These are phyloP conservation scores for Volucella zonaria DNA, from an alignment of 2,888 invertebrate species.

Conservation along the genomic window DNA sequence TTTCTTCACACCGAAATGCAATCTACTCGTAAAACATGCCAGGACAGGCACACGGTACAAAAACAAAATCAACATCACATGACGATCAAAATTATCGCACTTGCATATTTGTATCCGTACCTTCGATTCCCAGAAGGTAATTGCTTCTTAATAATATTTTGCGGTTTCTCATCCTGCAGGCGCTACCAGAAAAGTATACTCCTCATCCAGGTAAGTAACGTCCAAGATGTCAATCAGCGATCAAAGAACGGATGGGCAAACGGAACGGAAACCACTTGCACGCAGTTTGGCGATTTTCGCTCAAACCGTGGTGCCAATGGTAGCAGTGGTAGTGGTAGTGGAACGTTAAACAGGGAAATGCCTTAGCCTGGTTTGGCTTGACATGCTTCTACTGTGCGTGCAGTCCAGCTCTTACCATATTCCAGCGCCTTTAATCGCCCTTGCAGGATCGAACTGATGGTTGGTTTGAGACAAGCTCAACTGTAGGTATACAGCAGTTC, in stretches of 20 bases:
- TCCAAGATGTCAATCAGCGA: slow-evolving; percentile 72
- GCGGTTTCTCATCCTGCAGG: slow-evolving; percentile 66
- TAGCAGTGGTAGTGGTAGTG: background rate
- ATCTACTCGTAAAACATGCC: no score
- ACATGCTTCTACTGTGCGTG: slow-evolving; percentile 50
- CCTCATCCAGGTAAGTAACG: slow-evolving; percentile 55
- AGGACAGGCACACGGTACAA: background rate
- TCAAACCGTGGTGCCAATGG: slow-evolving; percentile 30
- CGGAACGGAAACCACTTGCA: slow-evolving; percentile 64
- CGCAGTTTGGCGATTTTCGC: slow-evolving; percentile 70
- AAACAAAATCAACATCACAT: slow-evolving; percentile 43
- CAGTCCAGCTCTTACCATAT: slow-evolving; percentile 37
- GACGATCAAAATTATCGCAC: slow-evolving; percentile 58
- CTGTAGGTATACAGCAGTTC: background rate
- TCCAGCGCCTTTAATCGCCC: slow-evolving; percentile 58
- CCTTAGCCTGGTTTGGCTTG: background rate
- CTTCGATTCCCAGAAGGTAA: slow-evolving; percentile 55
- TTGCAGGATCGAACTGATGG: slow-evolving; percentile 59
- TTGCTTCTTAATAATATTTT: slow-evolving; percentile 72
- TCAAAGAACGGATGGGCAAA: slow-evolving; percentile 47
- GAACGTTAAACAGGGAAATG: slow-evolving; percentile 40
- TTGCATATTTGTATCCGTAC: slow-evolving; percentile 6
- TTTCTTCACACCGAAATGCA: background rate
- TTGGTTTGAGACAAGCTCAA: slow-evolving; percentile 12
- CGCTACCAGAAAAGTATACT: slow-evolving; percentile 52